Evolutionary conservation across 2,113 vertebrate species (phyloP), one percentile per base, ranked within the genome.

Genomic region (Propithecus coquereli): DNA sequence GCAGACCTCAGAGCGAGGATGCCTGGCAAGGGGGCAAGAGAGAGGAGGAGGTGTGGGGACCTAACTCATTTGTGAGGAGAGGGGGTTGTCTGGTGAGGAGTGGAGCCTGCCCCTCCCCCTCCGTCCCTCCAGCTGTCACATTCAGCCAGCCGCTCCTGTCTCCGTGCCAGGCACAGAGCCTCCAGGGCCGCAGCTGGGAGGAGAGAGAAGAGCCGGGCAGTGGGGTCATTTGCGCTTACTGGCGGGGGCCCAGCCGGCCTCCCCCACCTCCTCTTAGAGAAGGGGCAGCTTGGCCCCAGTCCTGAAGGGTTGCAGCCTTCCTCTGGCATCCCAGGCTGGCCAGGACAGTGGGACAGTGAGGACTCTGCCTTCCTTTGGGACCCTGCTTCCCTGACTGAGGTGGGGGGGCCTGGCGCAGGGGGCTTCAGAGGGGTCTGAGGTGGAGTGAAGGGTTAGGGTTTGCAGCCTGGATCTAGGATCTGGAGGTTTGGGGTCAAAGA

Each of bases 51-150:
- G 32, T 6, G 13, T 13, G 16, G 45, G 27, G 40, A 27, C 25
- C 16, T 32, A 3, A 22, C 37, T 66, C 37, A 43, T 7, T 43
- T 40, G 43, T 40, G 97, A 96, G 97, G 34, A 96, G 86, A 92
- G 94, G 91, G 63, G 32, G 93, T 95, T 97, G 96, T 52, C 10
- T 97, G 97, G 97, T 76, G 88, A 84, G 97, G 94, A 90, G 93
- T 93, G 87, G 90, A n/a, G 92, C 71, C 85, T 86, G 96, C 96
- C 91, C 80, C 87, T 71, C 92, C 93, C 37, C 54, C 97, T 83
- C 91, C 2, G 0, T 30, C 96, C 94, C 95, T 97, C 97, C 98
- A 98, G 98, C 98, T 98, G 98, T 98, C 98, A 97, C 96, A 94
- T 98, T 98, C 97, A 98, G 97, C 98, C 87, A 91, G 87, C 0